These are phyloP conservation scores for Dendroctonus valens DNA, from an alignment of 1,140 invertebrate species.

Conservation along the genomic window DNA sequence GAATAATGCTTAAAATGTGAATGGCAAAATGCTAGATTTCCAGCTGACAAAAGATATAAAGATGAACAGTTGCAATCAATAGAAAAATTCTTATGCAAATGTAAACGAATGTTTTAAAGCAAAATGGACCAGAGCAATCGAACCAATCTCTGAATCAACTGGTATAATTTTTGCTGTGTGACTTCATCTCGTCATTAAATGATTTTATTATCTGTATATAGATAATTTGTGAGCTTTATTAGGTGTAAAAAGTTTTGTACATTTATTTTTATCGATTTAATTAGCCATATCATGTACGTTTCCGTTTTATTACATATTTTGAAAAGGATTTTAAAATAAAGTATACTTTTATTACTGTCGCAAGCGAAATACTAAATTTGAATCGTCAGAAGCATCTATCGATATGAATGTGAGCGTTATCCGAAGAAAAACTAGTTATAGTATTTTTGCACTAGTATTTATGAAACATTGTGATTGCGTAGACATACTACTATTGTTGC, in stretches of 20 bases:
- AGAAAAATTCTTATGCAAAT: too few species aligned
- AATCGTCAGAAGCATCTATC: constrained; percentile 31
- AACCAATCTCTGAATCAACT: too few species aligned
- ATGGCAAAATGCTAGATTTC: too few species aligned
- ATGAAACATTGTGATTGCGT: constrained; percentile 46
- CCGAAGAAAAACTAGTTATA: constrained; percentile 43
- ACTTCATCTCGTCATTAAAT: constrained; percentile 2
- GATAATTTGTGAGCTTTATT: constrained; percentile 29
- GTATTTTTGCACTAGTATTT: constrained; percentile 51
- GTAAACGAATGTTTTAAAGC: too few species aligned
- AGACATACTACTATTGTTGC: constrained; percentile 43
- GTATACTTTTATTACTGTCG: constrained; percentile 28
- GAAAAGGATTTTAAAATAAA: constrained; percentile 32
- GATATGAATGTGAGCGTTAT: constrained; percentile 30
- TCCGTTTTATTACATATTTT: constrained; percentile 34
- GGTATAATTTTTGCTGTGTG: too few species aligned
- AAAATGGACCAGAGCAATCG: too few species aligned
- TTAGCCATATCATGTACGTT: constrained; percentile 30
- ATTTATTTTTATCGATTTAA: constrained; percentile 33
- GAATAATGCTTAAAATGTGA: too few species aligned
- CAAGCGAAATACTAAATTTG: constrained; percentile 10
- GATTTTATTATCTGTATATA: constrained; percentile 25
- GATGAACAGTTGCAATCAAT: too few species aligned
- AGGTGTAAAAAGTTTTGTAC: constrained; percentile 35
- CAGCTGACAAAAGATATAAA: too few species aligned